phyloP scores from a whole-genome alignment of 2,113 vertebrate genomes.

The Dasyprocta punctata region DNA sequence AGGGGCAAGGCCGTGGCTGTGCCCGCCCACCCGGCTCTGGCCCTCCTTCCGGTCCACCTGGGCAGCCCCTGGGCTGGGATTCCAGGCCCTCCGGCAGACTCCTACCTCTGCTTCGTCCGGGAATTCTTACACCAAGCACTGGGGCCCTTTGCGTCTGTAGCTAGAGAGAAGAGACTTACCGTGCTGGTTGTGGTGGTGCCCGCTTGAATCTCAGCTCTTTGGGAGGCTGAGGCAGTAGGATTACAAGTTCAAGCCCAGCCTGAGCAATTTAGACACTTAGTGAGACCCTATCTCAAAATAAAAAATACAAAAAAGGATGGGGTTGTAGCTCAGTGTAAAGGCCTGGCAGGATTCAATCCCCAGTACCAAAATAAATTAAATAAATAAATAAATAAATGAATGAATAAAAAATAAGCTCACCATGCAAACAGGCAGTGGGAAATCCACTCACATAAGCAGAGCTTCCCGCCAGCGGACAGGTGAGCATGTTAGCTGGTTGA shows the following conservation, averaged over 20 bases:
- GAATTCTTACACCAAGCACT: not conserved
- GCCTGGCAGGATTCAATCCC: not conserved
- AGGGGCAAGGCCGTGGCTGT: fast-evolving
- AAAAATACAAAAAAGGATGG: not conserved
- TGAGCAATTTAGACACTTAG: not conserved
- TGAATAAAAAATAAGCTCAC: not conserved
- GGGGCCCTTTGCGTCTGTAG: not conserved
- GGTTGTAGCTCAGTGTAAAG: not conserved
- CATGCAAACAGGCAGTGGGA: not conserved
- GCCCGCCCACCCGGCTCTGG: not conserved
- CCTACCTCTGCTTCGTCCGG: not conserved
- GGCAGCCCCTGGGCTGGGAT: not conserved
- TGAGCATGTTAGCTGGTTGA: not conserved
- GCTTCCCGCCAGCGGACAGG: not conserved
- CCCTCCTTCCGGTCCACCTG: not conserved
- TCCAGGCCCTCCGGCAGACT: not conserved
- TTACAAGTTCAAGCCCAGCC: not conserved
- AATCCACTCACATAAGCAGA: not conserved
- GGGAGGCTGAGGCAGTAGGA: not conserved
- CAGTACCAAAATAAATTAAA: too few species aligned
- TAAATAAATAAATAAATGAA: too few species aligned
- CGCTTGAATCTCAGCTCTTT: not conserved
- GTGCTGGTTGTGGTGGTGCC: not conserved
- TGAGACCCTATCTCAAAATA: not conserved
- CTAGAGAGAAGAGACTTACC: not conserved